Conservation (phyloP, 2,888 invertebrate genomes). For the Polydesmus complanatus region DNA sequence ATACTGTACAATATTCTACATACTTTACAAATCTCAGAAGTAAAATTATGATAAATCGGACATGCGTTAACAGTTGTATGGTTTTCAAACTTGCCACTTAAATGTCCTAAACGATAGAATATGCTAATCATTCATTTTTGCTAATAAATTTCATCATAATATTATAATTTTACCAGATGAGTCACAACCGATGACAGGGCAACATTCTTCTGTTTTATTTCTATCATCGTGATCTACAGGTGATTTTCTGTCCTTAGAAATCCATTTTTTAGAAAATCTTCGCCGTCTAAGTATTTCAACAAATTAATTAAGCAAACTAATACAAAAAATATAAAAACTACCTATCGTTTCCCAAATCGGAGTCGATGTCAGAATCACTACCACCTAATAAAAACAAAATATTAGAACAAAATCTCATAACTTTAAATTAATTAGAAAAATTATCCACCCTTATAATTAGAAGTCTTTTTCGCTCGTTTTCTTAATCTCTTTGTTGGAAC, state of each 20-base stretch:
- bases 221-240: not conserved
- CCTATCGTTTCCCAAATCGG: not conserved
- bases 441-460: not conserved
- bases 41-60: conserved; percentile 77
- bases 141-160: not conserved
- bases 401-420: too few relatives aligned
- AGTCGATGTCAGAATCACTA: not conserved
- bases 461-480: not conserved
- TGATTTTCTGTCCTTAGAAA: not conserved
- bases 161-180: conserved; percentile 43
- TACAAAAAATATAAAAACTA: not conserved
- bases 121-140: not conserved
- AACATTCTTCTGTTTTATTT: conserved; percentile 48
- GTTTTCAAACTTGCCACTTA: conserved; percentile 58
- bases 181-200: conserved; percentile 73
- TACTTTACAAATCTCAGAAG: conserved; percentile 53
- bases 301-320: too few relatives aligned
- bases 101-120: conserved; percentile 41
- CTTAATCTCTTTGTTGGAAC: not conserved
- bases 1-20: conserved; percentile 12
- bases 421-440: too few relatives aligned
- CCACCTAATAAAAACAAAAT: not conserved
- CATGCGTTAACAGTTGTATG: conserved; percentile 88
- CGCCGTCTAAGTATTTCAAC: not conserved
- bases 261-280: not conserved